These are phyloP conservation scores for Idaea biselata DNA, from an alignment of 2,888 invertebrate species.

Conservation along the genomic window DNA sequence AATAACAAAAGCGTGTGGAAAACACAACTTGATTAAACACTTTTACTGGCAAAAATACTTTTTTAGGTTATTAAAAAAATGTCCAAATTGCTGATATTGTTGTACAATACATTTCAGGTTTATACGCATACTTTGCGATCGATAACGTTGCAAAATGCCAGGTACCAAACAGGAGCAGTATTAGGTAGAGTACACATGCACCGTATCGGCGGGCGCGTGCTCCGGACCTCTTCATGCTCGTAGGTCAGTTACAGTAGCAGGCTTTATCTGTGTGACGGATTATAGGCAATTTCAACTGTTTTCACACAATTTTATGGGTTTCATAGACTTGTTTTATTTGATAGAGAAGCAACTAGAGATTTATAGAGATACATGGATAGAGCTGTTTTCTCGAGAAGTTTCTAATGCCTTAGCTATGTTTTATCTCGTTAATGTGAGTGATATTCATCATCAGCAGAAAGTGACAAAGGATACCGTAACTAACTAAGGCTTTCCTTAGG, in stretches of 20 bases:
- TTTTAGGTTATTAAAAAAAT: background rate
- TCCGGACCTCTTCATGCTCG: slow-evolving; percentile 45
- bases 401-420: too few relatives aligned
- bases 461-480: too few relatives aligned
- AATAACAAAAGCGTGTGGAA: background rate
- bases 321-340: background rate
- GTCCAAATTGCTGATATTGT: too few relatives aligned
- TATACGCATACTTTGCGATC: slow-evolving; percentile 35
- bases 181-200: slow-evolving; percentile 58
- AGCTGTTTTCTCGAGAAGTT: too few relatives aligned
- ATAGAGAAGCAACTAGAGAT: background rate
- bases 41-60: background rate
- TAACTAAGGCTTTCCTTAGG: too few relatives aligned
- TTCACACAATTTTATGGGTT: background rate
- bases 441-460: too few relatives aligned
- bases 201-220: slow-evolving; percentile 37
- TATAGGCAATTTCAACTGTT: background rate
- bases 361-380: too few relatives aligned
- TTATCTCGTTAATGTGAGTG: too few relatives aligned
- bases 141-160: slow-evolving; percentile 57
- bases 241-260: slow-evolving; percentile 60
- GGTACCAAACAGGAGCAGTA: slow-evolving; percentile 26
- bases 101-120: background rate
- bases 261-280: background rate
- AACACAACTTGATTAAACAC: background rate